These are phyloP conservation scores for Endomychus coccineus DNA, from an alignment of 2,888 invertebrate species.

Conservation along the genomic window DNA sequence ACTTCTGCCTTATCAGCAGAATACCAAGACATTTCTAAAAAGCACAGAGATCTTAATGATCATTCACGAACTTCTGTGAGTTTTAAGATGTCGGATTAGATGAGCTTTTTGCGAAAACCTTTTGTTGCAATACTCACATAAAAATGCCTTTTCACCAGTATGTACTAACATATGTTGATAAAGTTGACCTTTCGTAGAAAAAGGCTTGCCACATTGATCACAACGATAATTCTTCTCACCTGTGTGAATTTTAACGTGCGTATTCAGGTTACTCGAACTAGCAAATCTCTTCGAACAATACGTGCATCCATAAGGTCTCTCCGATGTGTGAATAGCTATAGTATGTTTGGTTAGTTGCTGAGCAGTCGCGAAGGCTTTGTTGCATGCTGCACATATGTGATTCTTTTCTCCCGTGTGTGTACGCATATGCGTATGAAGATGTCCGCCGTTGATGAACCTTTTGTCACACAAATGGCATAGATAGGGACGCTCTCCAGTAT, in stretches of 20 bases:
- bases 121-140: slow-evolving; percentile 43
- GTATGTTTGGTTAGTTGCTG: slow-evolving; percentile 44
- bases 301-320: slow-evolving; percentile 41
- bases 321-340: slow-evolving; percentile 42
- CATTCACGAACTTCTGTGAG: slow-evolving; percentile 31
- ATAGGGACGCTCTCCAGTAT: slow-evolving; percentile 43
- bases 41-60: too few relatives aligned
- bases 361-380: slow-evolving; percentile 42
- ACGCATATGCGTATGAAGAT: slow-evolving; percentile 43
- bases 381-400: slow-evolving; percentile 41
- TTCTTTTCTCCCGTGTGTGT: slow-evolving; percentile 44
- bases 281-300: slow-evolving; percentile 43
- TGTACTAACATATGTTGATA: slow-evolving; percentile 43
- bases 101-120: slow-evolving; percentile 44
- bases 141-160: slow-evolving; percentile 42
- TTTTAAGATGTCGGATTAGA: slow-evolving; percentile 40
- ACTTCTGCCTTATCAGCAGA: too few relatives aligned
- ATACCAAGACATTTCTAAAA: too few relatives aligned
- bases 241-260: slow-evolving; percentile 42
- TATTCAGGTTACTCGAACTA: slow-evolving; percentile 42
- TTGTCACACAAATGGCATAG: slow-evolving; percentile 43
- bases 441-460: slow-evolving; percentile 42
- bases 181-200: slow-evolving; percentile 42
- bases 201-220: slow-evolving; percentile 42
- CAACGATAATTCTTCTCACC: slow-evolving; percentile 44